phyloP scores from a whole-genome alignment of 2,888 invertebrate species.

The Pomacea canaliculata region DNA sequence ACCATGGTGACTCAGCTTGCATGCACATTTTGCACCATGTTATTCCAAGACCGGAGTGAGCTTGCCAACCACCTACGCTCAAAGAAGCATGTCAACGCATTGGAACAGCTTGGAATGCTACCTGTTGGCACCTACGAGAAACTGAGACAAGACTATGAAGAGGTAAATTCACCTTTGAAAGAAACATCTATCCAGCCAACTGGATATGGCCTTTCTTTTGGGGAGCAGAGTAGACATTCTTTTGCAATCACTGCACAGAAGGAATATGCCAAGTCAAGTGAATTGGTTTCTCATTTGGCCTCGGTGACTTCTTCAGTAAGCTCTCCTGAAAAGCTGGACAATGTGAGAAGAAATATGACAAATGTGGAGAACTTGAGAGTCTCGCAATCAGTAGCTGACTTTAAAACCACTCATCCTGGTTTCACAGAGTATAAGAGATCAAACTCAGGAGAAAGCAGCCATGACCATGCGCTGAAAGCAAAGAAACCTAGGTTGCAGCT shows the following conservation, averaged over 20 bases:
- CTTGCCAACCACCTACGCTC: constrained; percentile 82
- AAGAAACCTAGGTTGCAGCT: constrained; percentile 23
- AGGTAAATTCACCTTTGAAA: constrained; percentile 70
- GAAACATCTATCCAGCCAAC: not conserved
- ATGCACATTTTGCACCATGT: constrained; percentile 25
- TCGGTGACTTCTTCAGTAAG: not conserved
- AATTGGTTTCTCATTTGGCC: not conserved
- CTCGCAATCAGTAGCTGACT: not conserved
- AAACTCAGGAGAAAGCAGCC: too few relatives aligned
- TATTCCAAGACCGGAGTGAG: constrained; percentile 13
- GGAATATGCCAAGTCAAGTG: not conserved
- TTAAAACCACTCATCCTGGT: not conserved
- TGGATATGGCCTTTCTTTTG: not conserved
- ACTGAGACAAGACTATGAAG: constrained; percentile 75
- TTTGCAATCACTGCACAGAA: not conserved
- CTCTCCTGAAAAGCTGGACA: not conserved
- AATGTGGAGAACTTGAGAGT: not conserved
- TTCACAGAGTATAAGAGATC: not conserved
- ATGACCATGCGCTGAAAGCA: not conserved
- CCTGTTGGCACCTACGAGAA: constrained; percentile 95
- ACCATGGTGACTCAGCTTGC: not conserved
- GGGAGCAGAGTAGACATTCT: not conserved
- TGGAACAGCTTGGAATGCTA: constrained; percentile 91
- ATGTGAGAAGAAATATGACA: not conserved
- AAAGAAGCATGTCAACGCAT: constrained; percentile 94